Evolutionary conservation across 2,888 invertebrate species (phyloP).

Genomic region (Onchidella celtica): DNA sequence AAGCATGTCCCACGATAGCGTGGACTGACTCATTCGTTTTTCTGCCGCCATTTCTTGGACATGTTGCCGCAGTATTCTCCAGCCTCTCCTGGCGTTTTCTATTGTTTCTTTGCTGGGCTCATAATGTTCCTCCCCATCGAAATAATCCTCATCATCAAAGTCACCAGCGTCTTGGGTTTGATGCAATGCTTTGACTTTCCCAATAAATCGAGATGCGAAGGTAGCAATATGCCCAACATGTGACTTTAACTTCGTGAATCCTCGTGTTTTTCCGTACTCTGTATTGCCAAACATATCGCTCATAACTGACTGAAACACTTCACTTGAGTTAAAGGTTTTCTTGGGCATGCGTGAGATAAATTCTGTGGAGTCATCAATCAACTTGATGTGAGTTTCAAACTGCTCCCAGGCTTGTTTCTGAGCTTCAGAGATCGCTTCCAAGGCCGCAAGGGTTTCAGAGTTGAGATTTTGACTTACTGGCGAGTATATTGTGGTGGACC

Average conservation of each 20-base stretch:
- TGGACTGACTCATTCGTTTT: slow-evolving; percentile 60
- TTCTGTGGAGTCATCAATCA: slow-evolving; percentile 60
- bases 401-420: slow-evolving; percentile 55
- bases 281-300: slow-evolving; percentile 66
- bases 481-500: background rate
- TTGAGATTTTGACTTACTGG: background rate
- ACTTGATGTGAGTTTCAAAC: slow-evolving; percentile 64
- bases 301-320: slow-evolving; percentile 68
- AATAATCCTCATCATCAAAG: slow-evolving; percentile 37
- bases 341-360: slow-evolving; percentile 57
- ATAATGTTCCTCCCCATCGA: slow-evolving; percentile 20
- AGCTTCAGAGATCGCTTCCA: background rate
- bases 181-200: slow-evolving; percentile 34
- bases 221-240: slow-evolving; percentile 17
- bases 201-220: slow-evolving; percentile 30
- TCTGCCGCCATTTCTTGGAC: slow-evolving; percentile 65
- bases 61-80: slow-evolving; percentile 64
- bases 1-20: slow-evolving; percentile 66
- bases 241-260: slow-evolving; percentile 54
- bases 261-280: slow-evolving; percentile 61
- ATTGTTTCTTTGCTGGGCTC: slow-evolving; percentile 34
- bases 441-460: background rate
- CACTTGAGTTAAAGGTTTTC: slow-evolving; percentile 65
- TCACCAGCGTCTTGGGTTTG: slow-evolving; percentile 13
- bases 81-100: slow-evolving; percentile 61